A percentile compares a stretch with the other conserved stretches of the same genome.
Evolutionary conservation across 2,888 invertebrate species (phyloP).

Genomic region (Eurois occulta): DNA sequence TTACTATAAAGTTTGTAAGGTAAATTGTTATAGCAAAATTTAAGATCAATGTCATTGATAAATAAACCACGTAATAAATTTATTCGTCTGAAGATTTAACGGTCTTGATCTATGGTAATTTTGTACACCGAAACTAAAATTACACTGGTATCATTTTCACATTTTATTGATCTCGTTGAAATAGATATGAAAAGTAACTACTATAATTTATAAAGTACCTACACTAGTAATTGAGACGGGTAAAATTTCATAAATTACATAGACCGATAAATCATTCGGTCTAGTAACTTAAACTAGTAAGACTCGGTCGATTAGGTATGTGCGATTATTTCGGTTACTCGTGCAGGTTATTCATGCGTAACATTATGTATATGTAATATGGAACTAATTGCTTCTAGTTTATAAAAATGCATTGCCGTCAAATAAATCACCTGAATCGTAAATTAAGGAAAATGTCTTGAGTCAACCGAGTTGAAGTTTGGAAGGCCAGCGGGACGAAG

Average conservation of each 20-base stretch:
- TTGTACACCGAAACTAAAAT: constrained; percentile 9
- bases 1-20: constrained; percentile 69
- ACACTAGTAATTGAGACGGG: background rate
- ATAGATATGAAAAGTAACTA: background rate
- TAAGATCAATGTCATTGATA: constrained; percentile 67
- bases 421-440: constrained; percentile 13
- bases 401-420: constrained; percentile 11
- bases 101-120: constrained; percentile 2
- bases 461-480: constrained; percentile 3
- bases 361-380: constrained; percentile 43
- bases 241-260: constrained; percentile 58
- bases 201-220: background rate
- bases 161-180: background rate
- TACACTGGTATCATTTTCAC: background rate
- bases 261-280: constrained; percentile 52
- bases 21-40: constrained; percentile 65
- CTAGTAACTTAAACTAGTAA: constrained; percentile 54
- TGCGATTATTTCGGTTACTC: constrained; percentile 52
- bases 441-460: constrained; percentile 12
- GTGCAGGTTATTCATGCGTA: constrained; percentile 35
- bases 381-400: constrained; percentile 34
- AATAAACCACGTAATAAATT: constrained; percentile 54
- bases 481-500: constrained; percentile 44
- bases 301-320: constrained; percentile 54
- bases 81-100: constrained; percentile 29